Percentiles rank a stretch among this genome's conserved stretches.
These are phyloP conservation scores for Hypsopygia costalis DNA, from an alignment of 2,888 invertebrate species.

Conservation along the genomic window DNA sequence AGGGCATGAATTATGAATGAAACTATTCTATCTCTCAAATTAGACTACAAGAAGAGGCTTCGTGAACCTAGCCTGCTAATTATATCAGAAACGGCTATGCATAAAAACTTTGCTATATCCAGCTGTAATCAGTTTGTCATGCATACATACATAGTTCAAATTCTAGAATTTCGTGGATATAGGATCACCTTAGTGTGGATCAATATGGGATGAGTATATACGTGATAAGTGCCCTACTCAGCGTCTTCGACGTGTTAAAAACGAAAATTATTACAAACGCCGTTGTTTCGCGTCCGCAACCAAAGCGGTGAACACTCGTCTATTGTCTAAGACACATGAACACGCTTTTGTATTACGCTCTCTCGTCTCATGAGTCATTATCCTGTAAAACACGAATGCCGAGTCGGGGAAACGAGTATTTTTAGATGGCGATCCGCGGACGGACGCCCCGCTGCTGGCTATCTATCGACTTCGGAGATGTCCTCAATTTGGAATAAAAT, in stretches of 20 bases:
- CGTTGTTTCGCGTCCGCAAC: conserved; percentile 12
- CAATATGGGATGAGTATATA: neutral
- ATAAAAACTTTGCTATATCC: no score
- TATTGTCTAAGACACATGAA: conserved; percentile 39
- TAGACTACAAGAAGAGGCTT: no score
- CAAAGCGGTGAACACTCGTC: conserved; percentile 24
- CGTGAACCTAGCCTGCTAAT: no score
- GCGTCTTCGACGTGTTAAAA: conserved; percentile 6
- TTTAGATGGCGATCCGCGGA: conserved; percentile 62
- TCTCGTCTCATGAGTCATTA: conserved; percentile 64
- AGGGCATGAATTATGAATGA: no score
- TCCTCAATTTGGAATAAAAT: conserved; percentile 28
- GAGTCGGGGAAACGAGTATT: conserved; percentile 68
- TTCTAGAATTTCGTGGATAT: no score
- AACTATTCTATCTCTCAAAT: no score
- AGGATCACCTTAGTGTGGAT: no score
- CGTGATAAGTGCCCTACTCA: neutral
- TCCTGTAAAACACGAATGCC: conserved; percentile 64
- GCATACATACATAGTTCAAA: no score
- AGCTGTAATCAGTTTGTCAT: no score
- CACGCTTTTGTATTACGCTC: conserved; percentile 40
- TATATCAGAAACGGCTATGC: no score
- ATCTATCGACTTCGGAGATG: conserved; percentile 32
- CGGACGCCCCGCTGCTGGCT: conserved; percentile 35
- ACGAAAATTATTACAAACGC: conserved; percentile 11